Conservation (phyloP, 2,888 invertebrate species). For the Acrobasis repandana region DNA sequence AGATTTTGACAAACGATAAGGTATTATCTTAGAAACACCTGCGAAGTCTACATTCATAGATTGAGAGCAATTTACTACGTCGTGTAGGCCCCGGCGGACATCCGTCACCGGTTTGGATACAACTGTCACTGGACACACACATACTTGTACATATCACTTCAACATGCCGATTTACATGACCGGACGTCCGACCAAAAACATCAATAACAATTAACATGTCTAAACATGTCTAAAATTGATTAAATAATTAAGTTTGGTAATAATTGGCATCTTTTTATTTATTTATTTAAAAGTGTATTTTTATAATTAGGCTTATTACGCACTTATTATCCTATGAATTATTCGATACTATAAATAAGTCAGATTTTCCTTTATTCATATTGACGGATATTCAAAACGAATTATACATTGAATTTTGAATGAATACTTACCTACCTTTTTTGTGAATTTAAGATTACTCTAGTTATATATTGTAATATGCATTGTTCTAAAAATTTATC, state of each 20-base stretch:
- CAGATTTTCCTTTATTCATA: too few species aligned
- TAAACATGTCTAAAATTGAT: too few species aligned
- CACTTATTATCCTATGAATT: not conserved
- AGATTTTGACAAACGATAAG: not conserved
- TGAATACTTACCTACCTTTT: too few species aligned
- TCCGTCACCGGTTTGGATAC: constrained; percentile 17
- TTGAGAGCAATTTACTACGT: constrained; percentile 9
- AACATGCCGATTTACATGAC: constrained; percentile 13
- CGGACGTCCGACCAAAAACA: constrained; percentile 17
- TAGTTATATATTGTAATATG: too few species aligned
- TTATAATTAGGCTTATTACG: not conserved
- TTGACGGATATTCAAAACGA: too few species aligned
- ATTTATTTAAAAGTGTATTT: too few species aligned
- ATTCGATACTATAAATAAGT: too few species aligned
- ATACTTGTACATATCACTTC: constrained; percentile 4
- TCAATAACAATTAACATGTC: constrained; percentile 2
- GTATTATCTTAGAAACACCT: not conserved
- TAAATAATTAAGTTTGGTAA: not conserved
- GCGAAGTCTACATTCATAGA: constrained; percentile 2
- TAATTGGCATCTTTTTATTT: not conserved
- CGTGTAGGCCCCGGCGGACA: constrained; percentile 11
- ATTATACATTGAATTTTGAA: too few species aligned
- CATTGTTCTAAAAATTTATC: too few species aligned
- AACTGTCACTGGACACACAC: constrained; percentile 9
- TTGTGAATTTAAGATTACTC: too few species aligned